Evolutionary conservation across 2,113 vertebrate species (phyloP).

Genomic region (Brienomyrus longianalis): DNA sequence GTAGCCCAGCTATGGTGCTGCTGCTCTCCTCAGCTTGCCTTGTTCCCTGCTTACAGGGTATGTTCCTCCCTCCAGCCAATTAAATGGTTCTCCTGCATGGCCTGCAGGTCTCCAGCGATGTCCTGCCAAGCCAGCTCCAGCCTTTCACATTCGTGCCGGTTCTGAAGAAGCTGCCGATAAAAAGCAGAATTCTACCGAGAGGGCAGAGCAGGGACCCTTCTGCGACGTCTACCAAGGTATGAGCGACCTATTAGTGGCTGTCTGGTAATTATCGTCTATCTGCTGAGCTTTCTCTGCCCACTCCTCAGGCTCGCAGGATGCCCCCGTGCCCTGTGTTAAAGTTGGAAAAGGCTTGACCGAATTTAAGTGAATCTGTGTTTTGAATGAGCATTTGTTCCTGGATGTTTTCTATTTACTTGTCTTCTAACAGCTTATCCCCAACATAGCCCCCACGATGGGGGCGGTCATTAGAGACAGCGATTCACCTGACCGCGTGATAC

Average conservation of each 20-base stretch:
- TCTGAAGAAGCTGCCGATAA: conserved; percentile 66
- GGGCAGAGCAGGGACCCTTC: conserved; percentile 18
- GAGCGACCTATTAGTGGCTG: too few relatives aligned
- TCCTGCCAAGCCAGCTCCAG: conserved; percentile 49
- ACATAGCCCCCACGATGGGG: neutral
- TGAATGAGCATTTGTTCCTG: neutral
- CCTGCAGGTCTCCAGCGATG: conserved; percentile 44
- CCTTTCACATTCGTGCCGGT: conserved; percentile 76
- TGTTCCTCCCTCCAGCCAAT: neutral
- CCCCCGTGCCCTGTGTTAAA: neutral
- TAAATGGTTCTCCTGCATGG: neutral
- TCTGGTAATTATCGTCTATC: neutral
- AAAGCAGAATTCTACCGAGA: conserved; percentile 47
- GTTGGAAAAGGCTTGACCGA: neutral
- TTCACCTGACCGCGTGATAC: neutral
- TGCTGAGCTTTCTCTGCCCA: neutral
- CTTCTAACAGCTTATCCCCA: neutral
- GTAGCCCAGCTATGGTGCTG: neutral
- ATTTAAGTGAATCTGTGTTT: neutral
- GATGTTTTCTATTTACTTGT: neutral
- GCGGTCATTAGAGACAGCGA: neutral
- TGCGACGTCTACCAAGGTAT: conserved; percentile 11
- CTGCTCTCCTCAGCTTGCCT: neutral
- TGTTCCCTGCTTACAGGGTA: neutral
- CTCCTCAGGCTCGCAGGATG: neutral